Evolutionary conservation across 2,888 invertebrate species (phyloP).

Genomic region (Oligia strigilis): DNA sequence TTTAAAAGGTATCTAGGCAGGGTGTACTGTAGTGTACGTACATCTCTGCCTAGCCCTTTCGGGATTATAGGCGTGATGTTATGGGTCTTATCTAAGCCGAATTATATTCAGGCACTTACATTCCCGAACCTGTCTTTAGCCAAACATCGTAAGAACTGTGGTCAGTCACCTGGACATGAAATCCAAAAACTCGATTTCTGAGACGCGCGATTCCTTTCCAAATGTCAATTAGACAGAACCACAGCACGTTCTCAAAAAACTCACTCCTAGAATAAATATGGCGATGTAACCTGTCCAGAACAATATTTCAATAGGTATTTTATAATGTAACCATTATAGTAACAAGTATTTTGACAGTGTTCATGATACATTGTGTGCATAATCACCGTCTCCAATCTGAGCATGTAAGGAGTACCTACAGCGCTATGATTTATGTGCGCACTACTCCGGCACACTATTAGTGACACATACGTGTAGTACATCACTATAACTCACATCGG

Average conservation of each 20-base stretch:
- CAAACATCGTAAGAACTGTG: background rate
- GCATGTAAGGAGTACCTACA: background rate
- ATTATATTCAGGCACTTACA: background rate
- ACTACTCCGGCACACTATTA: conserved; percentile 13
- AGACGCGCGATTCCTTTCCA: background rate
- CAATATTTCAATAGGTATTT: no score
- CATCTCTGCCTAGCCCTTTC: background rate
- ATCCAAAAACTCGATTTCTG: background rate
- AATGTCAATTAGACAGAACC: background rate
- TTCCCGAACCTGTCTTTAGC: background rate
- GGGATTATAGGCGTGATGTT: background rate
- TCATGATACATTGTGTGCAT: conserved; percentile 8
- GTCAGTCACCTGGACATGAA: background rate
- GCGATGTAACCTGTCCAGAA: background rate
- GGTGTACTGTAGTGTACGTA: background rate
- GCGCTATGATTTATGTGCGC: conserved; percentile 13
- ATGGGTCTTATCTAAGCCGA: background rate
- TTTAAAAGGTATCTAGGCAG: background rate
- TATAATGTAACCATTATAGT: background rate
- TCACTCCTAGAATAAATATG: background rate
- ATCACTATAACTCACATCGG: conserved; percentile 43
- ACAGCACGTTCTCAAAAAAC: background rate
- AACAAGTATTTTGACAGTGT: background rate
- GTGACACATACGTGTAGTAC: conserved; percentile 30
- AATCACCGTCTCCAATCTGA: conserved; percentile 20